phyloP scores from a whole-genome alignment of 2,113 vertebrate species.

The Sturnira hondurensis region DNA sequence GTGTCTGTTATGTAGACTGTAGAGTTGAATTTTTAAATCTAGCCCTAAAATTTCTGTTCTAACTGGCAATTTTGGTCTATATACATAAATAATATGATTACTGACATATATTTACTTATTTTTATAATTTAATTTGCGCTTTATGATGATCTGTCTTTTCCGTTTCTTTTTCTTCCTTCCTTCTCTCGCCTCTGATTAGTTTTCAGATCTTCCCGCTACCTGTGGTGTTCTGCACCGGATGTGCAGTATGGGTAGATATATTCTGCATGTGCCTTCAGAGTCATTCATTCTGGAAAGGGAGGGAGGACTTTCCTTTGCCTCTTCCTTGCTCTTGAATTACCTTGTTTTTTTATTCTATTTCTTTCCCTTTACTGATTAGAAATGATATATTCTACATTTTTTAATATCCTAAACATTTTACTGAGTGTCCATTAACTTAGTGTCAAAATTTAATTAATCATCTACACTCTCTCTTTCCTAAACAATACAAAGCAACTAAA shows the following conservation, averaged over 20 bases:
- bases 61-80: neutral
- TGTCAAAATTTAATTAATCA: neutral
- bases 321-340: neutral
- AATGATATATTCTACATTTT: neutral
- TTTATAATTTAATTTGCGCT: neutral
- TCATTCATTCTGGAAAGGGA: neutral
- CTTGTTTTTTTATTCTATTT: neutral
- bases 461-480: neutral
- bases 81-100: neutral
- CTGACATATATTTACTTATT: neutral
- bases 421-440: neutral
- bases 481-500: neutral
- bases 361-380: neutral
- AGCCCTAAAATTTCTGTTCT: neutral
- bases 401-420: neutral
- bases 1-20: neutral
- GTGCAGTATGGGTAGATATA: neutral
- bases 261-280: neutral
- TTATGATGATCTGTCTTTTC: neutral
- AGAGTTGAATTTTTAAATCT: neutral
- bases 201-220: neutral
- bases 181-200: neutral
- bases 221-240: neutral
- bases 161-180: neutral
- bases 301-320: neutral